Evolutionary conservation across 1,140 invertebrate species (phyloP).

Genomic region (Calliopsis andreniformis): DNA sequence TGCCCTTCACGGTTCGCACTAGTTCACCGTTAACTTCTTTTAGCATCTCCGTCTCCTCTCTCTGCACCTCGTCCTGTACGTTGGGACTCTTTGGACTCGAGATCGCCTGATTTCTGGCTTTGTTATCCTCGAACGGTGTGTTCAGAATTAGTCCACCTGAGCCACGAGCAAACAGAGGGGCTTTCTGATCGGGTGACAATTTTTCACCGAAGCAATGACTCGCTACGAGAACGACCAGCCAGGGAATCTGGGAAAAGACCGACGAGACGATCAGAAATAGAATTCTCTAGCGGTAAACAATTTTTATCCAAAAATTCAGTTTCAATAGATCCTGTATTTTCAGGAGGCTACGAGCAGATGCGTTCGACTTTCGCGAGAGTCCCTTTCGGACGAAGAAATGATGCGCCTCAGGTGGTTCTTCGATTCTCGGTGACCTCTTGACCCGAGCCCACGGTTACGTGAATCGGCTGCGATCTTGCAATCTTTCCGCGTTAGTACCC

Average conservation of each 20-base stretch:
- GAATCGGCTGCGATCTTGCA: not conserved
- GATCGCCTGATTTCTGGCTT: slow-evolving; percentile 35
- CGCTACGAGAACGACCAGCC: slow-evolving; percentile 37
- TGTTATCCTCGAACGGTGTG: slow-evolving; percentile 57
- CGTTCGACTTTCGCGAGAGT: no score
- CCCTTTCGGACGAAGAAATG: not conserved
- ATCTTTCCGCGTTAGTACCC: not conserved
- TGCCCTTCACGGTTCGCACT: slow-evolving; percentile 74
- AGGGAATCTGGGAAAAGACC: slow-evolving; percentile 34
- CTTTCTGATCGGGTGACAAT: slow-evolving; percentile 72
- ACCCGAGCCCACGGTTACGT: slow-evolving; percentile 1
- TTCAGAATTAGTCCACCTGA: slow-evolving; percentile 72
- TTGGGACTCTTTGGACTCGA: slow-evolving; percentile 4
- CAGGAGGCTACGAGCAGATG: no score
- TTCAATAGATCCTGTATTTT: no score
- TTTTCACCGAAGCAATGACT: slow-evolving; percentile 65
- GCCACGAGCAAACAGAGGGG: slow-evolving; percentile 72
- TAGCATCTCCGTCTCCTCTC: slow-evolving; percentile 69
- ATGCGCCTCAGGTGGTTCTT: not conserved
- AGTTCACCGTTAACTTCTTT: slow-evolving; percentile 75
- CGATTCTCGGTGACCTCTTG: slow-evolving; percentile 36
- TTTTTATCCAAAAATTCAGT: no score
- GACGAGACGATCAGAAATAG: not conserved
- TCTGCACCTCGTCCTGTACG: slow-evolving; percentile 67
- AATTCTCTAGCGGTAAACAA: not conserved